Evolutionary conservation across 2,888 invertebrate species (phyloP), one percentile per base, ranked within the genome.

Genomic region (Odontocerum albicorne): DNA sequence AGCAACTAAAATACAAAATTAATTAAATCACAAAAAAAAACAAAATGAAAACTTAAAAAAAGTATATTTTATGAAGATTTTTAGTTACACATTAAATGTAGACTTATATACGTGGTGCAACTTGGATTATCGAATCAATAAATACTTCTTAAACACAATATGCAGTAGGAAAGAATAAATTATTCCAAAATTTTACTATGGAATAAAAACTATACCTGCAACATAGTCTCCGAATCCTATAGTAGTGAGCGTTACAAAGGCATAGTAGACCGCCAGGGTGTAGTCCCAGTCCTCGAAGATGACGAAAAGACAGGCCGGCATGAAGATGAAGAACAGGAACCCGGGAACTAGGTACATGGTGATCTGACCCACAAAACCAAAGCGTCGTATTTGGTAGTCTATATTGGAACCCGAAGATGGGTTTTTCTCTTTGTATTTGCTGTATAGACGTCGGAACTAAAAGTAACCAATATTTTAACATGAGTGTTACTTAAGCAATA

Each of bases 191-290:
- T n/a, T n/a, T n/a, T n/a, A n/a, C n/a, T n/a, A n/a, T n/a, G n/a
- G n/a, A n/a, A n/a, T n/a, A n/a, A n/a, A n/a, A n/a, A 13, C 13
- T 64, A 65, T 73, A 90, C 91, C 90, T 70, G 94, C 92, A 21
- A 95, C 93, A 66, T 85, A 85, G 70, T 95, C 95, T n/a, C 95
- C 95, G 70, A 94, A 95, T 32, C 94, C 94, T 62, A 95, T 94
- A 2, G 92, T 92, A 2, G 92, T 89, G 8, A 91, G 79, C 0
- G 92, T 91, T 10, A 92, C 90, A 67, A 91, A 94, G 15, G 92
- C 87, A 67, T 90, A 95, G 69, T 94, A 95, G 35, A 94, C 81
- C 0, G 92, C 83, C 35, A 91, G 86, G 6, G 90, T 83, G 67
- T 89, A 95, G 6, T 84, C 81, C 95, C 95, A 95, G 1, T 82